These are phyloP conservation scores for Trinorchestia longiramus DNA, from an alignment of 1,140 invertebrate species.

Conservation along the genomic window DNA sequence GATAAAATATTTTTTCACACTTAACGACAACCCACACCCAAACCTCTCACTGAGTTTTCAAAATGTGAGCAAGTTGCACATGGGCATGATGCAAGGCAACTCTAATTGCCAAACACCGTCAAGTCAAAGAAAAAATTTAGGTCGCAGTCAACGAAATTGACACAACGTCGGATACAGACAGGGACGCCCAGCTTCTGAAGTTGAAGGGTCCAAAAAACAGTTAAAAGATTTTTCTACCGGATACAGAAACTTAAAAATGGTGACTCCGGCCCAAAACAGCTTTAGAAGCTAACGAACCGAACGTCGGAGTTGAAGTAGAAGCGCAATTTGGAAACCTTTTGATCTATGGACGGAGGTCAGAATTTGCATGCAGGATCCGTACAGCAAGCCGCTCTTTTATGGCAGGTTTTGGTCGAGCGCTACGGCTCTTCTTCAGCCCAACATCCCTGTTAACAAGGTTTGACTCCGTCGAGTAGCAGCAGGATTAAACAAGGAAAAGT, in stretches of 20 bases:
- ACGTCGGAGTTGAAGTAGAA: constrained; percentile 47
- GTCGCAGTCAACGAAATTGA: neutral
- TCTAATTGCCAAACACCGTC: neutral
- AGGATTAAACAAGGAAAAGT: neutral
- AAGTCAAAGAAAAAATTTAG: neutral
- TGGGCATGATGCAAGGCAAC: neutral
- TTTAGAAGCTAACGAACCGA: constrained; percentile 51
- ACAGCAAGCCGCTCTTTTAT: constrained; percentile 28
- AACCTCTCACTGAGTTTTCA: neutral
- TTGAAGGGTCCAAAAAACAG: neutral
- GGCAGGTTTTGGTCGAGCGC: constrained; percentile 28
- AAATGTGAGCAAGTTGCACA: neutral
- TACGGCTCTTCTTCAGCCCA: neutral
- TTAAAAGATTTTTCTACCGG: constrained; percentile 22
- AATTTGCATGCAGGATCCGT: constrained; percentile 39
- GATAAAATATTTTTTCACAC: neutral
- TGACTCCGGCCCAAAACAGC: constrained; percentile 31
- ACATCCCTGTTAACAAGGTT: constrained; percentile 23
- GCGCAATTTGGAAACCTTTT: constrained; percentile 50
- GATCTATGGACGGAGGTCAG: constrained; percentile 46
- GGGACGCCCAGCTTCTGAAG: neutral
- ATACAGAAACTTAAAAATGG: constrained; percentile 19
- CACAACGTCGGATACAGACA: neutral
- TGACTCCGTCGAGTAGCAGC: neutral
- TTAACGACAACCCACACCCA: neutral